Base-by-base conservation (phyloP, 2,113 vertebrate genomes). In the Passerina amoena region DNA sequence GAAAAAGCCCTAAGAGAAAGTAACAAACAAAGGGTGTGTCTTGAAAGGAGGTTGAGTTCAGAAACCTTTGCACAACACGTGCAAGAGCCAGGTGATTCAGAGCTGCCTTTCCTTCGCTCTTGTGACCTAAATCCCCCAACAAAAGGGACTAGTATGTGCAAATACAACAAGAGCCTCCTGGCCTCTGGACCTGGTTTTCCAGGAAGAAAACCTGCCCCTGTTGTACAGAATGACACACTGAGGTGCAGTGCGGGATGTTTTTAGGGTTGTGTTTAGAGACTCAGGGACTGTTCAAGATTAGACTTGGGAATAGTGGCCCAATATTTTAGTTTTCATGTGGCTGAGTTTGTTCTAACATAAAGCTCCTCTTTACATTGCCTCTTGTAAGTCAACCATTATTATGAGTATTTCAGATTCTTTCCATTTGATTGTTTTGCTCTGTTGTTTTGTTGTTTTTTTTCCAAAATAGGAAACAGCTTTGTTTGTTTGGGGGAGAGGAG, bases 1-100 rank as follows among this genome's bases (percentile, higher is more conserved):
- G 87, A 95, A 95, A 97, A 95, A 86, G 90, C 94, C 95, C 91
- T 83, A 81, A 86, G 94, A 96, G 96, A 93, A 94, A 97, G 95
- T 96, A 95, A 93, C 90, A 96, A 95, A 96, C 82, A 91, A 92
- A 90, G 77, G 96, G 96, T 65, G 97, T 77, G 92, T 59, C 92
- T 77, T 53, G 85, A 63, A 76, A 87, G 53, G 45, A 76, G 64
- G 50, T 14, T 73, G 78, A 71, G 66, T 87, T 88, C 85, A 95
- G 82, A 94, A 94, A 78, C 31, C 44, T 96, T 95, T 92, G 91
- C 96, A 90, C 94, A 95, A 93, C 87, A 91, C 73, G 85, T 92
- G 89, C 89, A 42, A 86, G 76, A 75, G 61, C 84, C 92, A 72
- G 94, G 95, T 90, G 87, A 92, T 69, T 95, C 82, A 89, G 69